Evolutionary conservation across 37 sponge, comb jelly and placozoan genomes (phyloP), one percentile per base, ranked within the genome.

Genomic region (Crambe crambe): DNA sequence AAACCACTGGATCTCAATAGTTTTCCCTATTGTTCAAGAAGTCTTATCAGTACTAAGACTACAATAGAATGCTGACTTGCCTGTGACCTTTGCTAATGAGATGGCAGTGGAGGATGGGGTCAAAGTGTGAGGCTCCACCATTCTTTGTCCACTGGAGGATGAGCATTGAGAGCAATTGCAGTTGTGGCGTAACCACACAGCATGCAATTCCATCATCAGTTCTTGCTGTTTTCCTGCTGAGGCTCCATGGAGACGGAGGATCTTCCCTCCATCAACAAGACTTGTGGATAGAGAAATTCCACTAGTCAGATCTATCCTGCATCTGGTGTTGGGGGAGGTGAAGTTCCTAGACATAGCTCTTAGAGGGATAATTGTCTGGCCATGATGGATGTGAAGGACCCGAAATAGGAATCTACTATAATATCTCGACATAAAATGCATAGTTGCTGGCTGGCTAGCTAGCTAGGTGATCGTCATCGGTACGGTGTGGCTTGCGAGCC

Each of bases 111-210:
- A 20, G 63, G 26, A 30, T 8, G 63, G 63, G 15, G 6, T 23
- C 31, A 62, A 18, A 8, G 31, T 18, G 12, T 23, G 30, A 20
- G 63, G 63, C 6, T 62, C 70, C 5, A 78, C 68, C 2, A 27
- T 37, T 29, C 37, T 78, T 68, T 78, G 79, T 5, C 44, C 68
- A 22, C 43, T 79, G 58, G 56, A 73, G 21, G 54, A 27, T n/a
- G 39, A 6, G 51, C 86, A 85, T 3, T 47, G 22, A 22, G 72
- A 27, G 38, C 86, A 85, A 30, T 85, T 58, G 57, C 86, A 85
- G 56, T 73, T 72, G 79, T 79, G 80, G 2, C 86, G 79, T 35
- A 85, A 47, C 86, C 86, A 85, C 43, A 73, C 74, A 73, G 73
- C 73, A 73, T 85, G 80, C 44, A 64, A 65, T 12, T 47, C 51